These are phyloP conservation scores for Dromaius novaehollandiae DNA, from an alignment of 2,113 vertebrate genomes.

Conservation along the genomic window DNA sequence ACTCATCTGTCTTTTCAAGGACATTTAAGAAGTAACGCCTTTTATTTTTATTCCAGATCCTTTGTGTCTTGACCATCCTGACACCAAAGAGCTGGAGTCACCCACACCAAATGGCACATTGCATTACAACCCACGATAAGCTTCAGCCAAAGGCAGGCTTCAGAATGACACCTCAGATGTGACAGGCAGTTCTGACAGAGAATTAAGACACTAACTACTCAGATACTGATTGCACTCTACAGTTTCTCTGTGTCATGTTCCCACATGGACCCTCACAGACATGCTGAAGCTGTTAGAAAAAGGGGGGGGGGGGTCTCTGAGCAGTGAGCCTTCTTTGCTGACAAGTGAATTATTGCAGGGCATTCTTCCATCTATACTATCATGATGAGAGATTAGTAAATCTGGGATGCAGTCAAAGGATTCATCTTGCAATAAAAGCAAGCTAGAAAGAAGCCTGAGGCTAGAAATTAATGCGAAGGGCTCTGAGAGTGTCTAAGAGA, in stretches of 20 bases:
- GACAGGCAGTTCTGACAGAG: not conserved
- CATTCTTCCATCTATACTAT: not conserved
- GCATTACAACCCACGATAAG: not conserved
- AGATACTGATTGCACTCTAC: not conserved
- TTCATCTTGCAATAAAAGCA: not conserved
- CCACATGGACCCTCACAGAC: not conserved
- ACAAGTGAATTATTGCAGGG: not conserved
- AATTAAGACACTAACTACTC: not conserved
- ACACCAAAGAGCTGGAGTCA: not conserved
- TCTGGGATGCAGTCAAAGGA: not conserved
- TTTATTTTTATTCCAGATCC: not conserved
- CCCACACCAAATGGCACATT: not conserved
- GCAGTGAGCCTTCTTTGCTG: not conserved
- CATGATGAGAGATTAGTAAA: not conserved
- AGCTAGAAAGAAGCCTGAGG: not conserved
- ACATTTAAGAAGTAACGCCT: not conserved
- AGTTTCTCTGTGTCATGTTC: not conserved
- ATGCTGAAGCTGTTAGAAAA: not conserved
- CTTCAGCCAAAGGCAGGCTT: not conserved
- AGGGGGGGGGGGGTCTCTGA: no score
- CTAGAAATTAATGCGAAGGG: not conserved
- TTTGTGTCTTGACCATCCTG: not conserved
- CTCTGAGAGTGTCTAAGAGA: not conserved
- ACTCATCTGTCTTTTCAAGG: not conserved
- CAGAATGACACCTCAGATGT: not conserved